A percentile compares a stretch with the other conserved stretches of the same genome.
Evolutionary conservation across 2,113 vertebrate genomes (phyloP).

Genomic region (Lagopus muta): DNA sequence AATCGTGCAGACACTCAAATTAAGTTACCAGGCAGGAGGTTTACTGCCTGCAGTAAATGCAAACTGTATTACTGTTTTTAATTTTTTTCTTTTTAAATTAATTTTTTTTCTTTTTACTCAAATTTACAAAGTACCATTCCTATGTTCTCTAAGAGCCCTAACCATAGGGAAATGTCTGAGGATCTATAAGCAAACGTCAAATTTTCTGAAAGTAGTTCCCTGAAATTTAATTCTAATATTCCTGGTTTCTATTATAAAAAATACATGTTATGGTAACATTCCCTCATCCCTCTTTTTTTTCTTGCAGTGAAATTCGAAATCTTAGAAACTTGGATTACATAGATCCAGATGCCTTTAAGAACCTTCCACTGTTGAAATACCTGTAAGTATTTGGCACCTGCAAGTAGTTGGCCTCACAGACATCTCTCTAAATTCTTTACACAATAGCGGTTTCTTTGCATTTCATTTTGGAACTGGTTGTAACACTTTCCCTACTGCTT

Average conservation of each 20-base stretch:
- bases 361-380: conserved; percentile 91
- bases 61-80: background rate
- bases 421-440: background rate
- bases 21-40: background rate
- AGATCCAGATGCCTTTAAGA: conserved; percentile 87
- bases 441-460: background rate
- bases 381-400: conserved; percentile 85
- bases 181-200: background rate
- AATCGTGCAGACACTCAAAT: background rate
- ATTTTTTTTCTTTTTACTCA: background rate
- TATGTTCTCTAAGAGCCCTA: background rate
- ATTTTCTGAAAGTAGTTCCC: background rate
- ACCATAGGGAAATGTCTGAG: background rate
- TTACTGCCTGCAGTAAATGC: too few species aligned
- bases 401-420: conserved; percentile 66
- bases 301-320: conserved; percentile 93
- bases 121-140: background rate
- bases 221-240: background rate
- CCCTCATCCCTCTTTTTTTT: conserved; percentile 5
- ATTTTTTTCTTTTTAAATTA: background rate
- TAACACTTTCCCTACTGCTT: background rate
- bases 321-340: conserved; percentile 86
- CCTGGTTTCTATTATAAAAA: background rate
- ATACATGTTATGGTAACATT: background rate
- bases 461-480: background rate